A percentile compares a stretch with the other conserved stretches of the same genome.
These are phyloP conservation scores for Oophaga pumilio DNA, from an alignment of 2,113 vertebrate genomes.

Conservation along the genomic window DNA sequence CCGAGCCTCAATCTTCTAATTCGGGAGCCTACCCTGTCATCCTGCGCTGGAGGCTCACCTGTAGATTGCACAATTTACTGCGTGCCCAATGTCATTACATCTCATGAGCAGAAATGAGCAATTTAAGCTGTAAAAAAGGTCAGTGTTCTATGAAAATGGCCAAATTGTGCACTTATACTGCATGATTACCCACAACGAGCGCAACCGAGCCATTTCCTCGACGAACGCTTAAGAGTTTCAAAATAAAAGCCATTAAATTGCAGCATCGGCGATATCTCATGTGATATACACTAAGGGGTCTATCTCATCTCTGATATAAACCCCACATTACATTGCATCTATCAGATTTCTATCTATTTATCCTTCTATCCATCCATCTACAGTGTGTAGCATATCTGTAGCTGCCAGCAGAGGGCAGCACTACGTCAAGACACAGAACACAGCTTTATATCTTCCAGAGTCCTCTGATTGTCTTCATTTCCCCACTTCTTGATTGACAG, in stretches of 20 bases:
- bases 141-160: constrained; percentile 22
- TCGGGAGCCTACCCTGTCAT: not conserved
- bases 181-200: not conserved
- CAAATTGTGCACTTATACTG: constrained; percentile 17
- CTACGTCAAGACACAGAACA: not conserved
- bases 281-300: not conserved
- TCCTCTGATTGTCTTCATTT: no score
- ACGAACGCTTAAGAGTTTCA: not conserved
- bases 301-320: not conserved
- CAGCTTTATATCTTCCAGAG: no score
- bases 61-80: not conserved
- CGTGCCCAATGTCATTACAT: not conserved
- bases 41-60: not conserved
- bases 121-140: constrained; percentile 17
- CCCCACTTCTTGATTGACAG: no score
- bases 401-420: not conserved
- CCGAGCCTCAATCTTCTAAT: not conserved
- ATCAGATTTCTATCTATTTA: not conserved
- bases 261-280: not conserved
- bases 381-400: not conserved
- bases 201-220: constrained; percentile 22
- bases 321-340: no score
- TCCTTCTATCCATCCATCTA: not conserved
- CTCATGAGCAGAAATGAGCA: not conserved
- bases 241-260: not conserved